These are phyloP conservation scores for Netelia fuscicornis DNA, from an alignment of 2,888 invertebrate genomes.

Conservation along the genomic window DNA sequence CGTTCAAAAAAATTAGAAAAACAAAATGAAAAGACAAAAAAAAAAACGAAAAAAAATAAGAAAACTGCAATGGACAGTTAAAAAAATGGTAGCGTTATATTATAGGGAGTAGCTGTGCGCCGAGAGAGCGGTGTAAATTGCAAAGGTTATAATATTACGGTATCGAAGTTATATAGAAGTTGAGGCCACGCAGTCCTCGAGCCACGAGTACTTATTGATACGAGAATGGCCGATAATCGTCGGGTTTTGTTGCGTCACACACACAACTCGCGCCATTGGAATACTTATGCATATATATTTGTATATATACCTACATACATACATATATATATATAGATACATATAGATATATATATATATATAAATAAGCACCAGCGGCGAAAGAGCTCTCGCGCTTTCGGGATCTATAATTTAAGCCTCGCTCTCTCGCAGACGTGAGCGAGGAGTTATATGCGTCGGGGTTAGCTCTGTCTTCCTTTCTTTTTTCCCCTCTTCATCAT, in stretches of 20 bases:
- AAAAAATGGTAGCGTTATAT: constrained; percentile 18
- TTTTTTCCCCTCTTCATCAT: neutral
- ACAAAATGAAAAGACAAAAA: neutral
- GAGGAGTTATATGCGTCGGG: constrained; percentile 25
- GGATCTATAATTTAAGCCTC: constrained; percentile 55
- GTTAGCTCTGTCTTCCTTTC: constrained; percentile 6
- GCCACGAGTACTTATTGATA: constrained; percentile 57
- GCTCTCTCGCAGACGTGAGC: neutral
- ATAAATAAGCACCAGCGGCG: constrained; percentile 48
- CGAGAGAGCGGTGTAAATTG: constrained; percentile 58
- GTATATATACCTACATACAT: constrained; percentile 12
- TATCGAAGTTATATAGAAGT: constrained; percentile 49
- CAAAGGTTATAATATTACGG: constrained; percentile 64
- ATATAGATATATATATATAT: constrained; percentile 40
- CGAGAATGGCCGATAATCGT: constrained; percentile 65
- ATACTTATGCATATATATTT: constrained; percentile 30
- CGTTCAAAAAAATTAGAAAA: no score
- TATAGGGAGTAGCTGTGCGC: constrained; percentile 21
- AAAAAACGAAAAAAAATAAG: neutral
- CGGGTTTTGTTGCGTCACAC: constrained; percentile 56
- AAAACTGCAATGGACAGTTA: neutral
- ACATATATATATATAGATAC: constrained; percentile 49
- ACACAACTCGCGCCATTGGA: constrained; percentile 7
- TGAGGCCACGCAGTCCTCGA: constrained; percentile 27
- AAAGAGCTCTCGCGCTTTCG: constrained; percentile 38